phyloP scores from a whole-genome alignment of 2,113 vertebrate species.

The Formicarius rufipectus region DNA sequence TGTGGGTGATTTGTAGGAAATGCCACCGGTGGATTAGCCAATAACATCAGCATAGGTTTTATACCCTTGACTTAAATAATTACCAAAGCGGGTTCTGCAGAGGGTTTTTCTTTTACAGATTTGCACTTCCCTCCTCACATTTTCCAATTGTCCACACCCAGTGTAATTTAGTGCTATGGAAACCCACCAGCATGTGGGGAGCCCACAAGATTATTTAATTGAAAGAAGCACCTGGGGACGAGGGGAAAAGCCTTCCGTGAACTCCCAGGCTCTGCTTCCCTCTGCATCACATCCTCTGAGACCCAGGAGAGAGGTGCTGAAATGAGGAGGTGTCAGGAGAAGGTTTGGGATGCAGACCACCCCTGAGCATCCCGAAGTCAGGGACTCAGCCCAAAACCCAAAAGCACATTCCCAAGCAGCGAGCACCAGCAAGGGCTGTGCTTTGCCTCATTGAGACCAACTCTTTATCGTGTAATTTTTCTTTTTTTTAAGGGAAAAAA shows the following conservation, averaged over 20 bases:
- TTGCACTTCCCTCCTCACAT: neutral
- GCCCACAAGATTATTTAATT: neutral
- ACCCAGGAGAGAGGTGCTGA: neutral
- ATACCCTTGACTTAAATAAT: neutral
- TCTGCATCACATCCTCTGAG: neutral
- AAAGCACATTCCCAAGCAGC: neutral
- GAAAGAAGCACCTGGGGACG: neutral
- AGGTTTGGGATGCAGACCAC: constrained; percentile 9
- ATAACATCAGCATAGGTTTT: neutral
- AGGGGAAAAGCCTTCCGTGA: neutral
- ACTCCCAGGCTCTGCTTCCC: neutral
- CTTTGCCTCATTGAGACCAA: neutral
- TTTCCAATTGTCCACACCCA: neutral
- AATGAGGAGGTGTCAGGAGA: neutral
- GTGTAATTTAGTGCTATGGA: neutral
- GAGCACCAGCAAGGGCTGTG: neutral
- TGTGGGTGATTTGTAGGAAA: neutral
- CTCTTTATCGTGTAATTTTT: fast-evolving
- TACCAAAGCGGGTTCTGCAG: neutral
- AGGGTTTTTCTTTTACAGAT: neutral
- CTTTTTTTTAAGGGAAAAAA: fast-evolving
- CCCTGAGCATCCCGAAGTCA: neutral
- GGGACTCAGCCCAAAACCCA: neutral
- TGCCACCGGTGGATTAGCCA: neutral
- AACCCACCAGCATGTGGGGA: neutral